Evolutionary conservation across 2,113 vertebrate species (phyloP), one percentile per base, ranked within the genome.

Genomic region (Brienomyrus longianalis): DNA sequence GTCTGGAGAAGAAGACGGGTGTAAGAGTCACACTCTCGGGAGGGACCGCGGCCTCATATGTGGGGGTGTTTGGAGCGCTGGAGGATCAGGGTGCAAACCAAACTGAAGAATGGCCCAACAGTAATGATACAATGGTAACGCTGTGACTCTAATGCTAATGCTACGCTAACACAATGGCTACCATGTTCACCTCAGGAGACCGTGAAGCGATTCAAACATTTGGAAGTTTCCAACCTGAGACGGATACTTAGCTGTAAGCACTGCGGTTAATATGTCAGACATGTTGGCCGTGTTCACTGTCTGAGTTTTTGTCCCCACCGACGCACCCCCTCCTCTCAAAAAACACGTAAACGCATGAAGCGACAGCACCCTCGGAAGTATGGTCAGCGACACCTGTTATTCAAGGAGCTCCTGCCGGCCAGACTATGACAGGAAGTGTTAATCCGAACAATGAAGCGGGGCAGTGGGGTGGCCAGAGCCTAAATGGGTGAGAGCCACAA

Each of bases 231-330:
- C 47, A 17, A 89, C 91, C 83, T 88, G 52, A 35, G 86, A 62
- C 74, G n/a, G 66, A 85, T 77, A 80, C 90, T 89, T 90, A 92
- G 91, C 92, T 90, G 92, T 93, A 92, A 92, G 93, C 92, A 94
- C 94, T 94, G 92, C 85, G 92, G 92, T 88, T 35, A 92, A 94
- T 17, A 93, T 92, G 91, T 93, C 93, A 94, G 93, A 92, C 93
- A 1, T 91, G 91, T 88, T 35, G 83, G 77, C 2, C 39, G 6
- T 87, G 27, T 21, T 54, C 31, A 6, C 13, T 31, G 51, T n/a
- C 10, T 21, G 31, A 13, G 31, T 54, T 50, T 52, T 10, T 62
- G 80, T 48, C 48, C 0, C 70, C 8, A 21, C 56, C 35, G 7
- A 17, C 43, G 2, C 43, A 17, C 35, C 5, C 39, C 43, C 80